Evolutionary conservation across 2,113 vertebrate species (phyloP).

Genomic region (Leucoraja erinaceus): DNA sequence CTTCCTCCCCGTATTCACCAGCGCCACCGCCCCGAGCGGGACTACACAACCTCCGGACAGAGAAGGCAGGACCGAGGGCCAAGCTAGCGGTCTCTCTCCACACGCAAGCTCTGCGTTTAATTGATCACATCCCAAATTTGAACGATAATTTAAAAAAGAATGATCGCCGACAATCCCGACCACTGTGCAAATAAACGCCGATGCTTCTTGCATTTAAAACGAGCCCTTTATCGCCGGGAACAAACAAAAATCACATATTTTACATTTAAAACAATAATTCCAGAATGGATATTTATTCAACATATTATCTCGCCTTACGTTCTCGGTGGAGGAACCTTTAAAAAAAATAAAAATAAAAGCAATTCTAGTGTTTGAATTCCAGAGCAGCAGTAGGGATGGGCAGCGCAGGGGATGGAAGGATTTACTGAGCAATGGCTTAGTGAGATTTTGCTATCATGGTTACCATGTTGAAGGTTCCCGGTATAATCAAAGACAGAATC

Average conservation of each 20-base stretch:
- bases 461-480: not conserved
- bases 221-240: not conserved
- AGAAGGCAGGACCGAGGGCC: no score
- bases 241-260: not conserved
- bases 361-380: not conserved
- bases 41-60: no score
- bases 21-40: not conserved
- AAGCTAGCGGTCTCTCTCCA: no score
- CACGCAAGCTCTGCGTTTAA: not conserved
- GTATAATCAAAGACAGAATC: not conserved
- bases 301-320: not conserved
- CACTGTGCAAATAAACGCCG: not conserved
- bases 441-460: not conserved
- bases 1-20: conserved; percentile 1
- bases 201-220: not conserved
- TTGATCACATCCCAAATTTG: not conserved
- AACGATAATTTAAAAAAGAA: not conserved
- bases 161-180: not conserved
- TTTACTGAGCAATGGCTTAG: not conserved
- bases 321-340: not conserved
- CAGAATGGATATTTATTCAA: not conserved
- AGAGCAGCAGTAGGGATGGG: not conserved
- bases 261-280: not conserved
- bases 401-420: no score
- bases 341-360: not conserved